Base-by-base conservation (phyloP, 2,888 invertebrate species). In the Drosophila robusta region DNA sequence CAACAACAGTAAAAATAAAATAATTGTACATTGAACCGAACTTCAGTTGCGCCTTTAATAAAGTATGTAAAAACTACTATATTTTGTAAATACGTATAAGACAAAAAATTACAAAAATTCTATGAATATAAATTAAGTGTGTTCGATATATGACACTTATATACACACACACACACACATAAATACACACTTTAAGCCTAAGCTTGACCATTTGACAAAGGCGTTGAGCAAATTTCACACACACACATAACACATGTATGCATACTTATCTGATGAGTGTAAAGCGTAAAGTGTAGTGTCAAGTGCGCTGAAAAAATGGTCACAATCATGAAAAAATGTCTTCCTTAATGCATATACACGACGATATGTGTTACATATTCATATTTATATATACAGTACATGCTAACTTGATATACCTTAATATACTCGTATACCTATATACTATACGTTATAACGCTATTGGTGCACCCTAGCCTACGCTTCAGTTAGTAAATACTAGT, bases 301-400 rank as follows among this genome's bases (percentile, higher is more conserved):
- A 67, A 41, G 55, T 76, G 74, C 70, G 80, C 80, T 67, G 73
- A 75, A 69, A 22, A 51, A 80, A 87, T 83, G 83, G 83, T 84
- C 83, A 87, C 87, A 84, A 84, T 84, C 83, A 84, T 84, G 83
- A 84, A 84, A 83, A 84, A 80, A 79, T 84, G 89, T 87, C 86
- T 87, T 89, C 89, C 89, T 84, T 80, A 79, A 89, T 83, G 89
- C 88, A 88, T 89, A 87, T 84, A 80, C 78, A 76, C 74, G 73
- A 75, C 77, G 72, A 88, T 88, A 88, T 88, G 87, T 80, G 74
- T 88, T 88, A 80, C 67, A 78, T 74, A 78, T 76, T 73, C 71
- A 74, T 77, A 74, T 80, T 74, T 71, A 76, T 70, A 70, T 47
- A 68, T 68, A 44, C 44, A 54, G 44, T 45, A 44, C 44, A 60